Conservation (phyloP, 1,140 invertebrate species). For the Coelopa frigida region DNA sequence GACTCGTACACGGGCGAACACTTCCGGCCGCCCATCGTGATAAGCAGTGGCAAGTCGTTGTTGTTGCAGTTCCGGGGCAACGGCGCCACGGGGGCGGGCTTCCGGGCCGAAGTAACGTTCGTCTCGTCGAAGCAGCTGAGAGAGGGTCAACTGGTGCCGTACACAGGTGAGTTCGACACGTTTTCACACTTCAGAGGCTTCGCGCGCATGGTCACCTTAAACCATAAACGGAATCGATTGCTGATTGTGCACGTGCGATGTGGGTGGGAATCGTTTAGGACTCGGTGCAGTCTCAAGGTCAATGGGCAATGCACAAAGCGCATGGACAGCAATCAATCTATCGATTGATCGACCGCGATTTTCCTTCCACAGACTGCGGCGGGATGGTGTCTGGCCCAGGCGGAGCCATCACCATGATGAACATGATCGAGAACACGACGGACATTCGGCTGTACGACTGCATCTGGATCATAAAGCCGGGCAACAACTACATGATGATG, state of each 20-base stretch:
- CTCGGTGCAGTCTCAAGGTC: no score
- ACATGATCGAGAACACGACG: conserved; percentile 57
- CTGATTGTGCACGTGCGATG: no score
- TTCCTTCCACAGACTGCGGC: conserved; percentile 52
- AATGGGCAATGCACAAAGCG: no score
- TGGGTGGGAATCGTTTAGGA: no score
- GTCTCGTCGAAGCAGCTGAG: conserved; percentile 49
- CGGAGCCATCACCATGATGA: conserved; percentile 71
- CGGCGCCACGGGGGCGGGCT: conserved; percentile 60
- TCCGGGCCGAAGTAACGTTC: conserved; percentile 62
- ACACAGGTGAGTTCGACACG: conserved; percentile 48
- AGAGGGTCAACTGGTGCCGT: conserved; percentile 51
- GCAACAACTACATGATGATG: conserved; percentile 56
- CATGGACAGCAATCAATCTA: neutral
- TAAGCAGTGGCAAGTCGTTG: conserved; percentile 57
- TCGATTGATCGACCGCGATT: neutral
- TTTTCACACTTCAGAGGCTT: no score
- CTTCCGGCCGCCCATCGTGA: conserved; percentile 62
- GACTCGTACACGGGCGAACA: conserved; percentile 58
- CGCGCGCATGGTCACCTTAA: no score
- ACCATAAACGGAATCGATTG: no score
- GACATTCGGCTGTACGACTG: conserved; percentile 57
- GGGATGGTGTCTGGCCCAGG: conserved; percentile 66
- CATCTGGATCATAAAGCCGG: conserved; percentile 64
- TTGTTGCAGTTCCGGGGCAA: conserved; percentile 65